Conservation (phyloP, 1,140 invertebrate genomes). For the Colletes latitarsis region DNA sequence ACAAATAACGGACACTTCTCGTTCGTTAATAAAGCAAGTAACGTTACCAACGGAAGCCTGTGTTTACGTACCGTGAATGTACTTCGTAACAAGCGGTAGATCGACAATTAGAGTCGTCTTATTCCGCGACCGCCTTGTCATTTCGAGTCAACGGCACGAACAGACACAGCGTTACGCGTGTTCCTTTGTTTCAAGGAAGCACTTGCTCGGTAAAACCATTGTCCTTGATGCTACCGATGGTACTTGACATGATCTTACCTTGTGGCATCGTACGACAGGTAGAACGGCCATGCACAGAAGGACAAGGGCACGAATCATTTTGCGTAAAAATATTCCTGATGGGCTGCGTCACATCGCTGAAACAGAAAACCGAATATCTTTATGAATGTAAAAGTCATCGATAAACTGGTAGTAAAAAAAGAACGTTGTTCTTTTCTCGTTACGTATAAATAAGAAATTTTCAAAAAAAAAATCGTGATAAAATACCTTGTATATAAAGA, state of each 20-base stretch:
- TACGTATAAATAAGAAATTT: no score
- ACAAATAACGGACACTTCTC: not conserved
- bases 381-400: not conserved
- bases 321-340: constrained; percentile 79
- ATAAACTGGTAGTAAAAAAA: not conserved
- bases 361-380: constrained; percentile 62
- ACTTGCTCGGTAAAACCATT: constrained; percentile 20
- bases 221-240: constrained; percentile 47
- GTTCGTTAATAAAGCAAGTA: not conserved
- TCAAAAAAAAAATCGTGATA: no score
- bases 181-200: constrained; percentile 45
- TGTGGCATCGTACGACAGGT: constrained; percentile 80
- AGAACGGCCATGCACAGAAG: constrained; percentile 78
- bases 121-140: constrained; percentile 15
- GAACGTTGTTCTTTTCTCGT: not conserved
- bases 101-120: constrained; percentile 49
- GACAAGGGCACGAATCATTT: constrained; percentile 80
- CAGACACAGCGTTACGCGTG: not conserved
- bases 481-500: no score
- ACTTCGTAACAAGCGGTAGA: constrained; percentile 28
- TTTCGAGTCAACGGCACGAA: constrained; percentile 41
- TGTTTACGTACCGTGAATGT: constrained; percentile 58
- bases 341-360: constrained; percentile 80
- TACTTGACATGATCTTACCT: constrained; percentile 72
- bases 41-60: constrained; percentile 24